Evolutionary conservation across 2,113 vertebrate species (phyloP), one percentile per base, ranked within the genome.

Genomic region (Oriolus oriolus): DNA sequence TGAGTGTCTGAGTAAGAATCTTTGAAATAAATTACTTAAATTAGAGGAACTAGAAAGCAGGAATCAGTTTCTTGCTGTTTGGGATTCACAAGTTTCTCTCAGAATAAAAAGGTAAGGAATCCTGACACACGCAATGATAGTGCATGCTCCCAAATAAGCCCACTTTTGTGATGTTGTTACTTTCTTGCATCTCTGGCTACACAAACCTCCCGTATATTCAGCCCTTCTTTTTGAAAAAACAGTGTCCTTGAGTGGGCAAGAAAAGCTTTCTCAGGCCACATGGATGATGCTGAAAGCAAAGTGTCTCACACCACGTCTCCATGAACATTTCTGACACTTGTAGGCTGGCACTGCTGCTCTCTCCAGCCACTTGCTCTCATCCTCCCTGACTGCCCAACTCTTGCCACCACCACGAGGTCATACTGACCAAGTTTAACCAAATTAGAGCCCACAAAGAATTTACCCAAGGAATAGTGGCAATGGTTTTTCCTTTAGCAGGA

Each of bases 311-410:
- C 6, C 13, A 19, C 44, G 52, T 7, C 18, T 42, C 53, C 17
- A 13, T 1, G 15, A 80, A 52, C 31, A 11, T n/a, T 82, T 83
- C 80, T 1, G 2, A 47, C 16, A 33, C 0, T 0, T 4, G 13
- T 10, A 54, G 14, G 56, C 65, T 75, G 65, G 13, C 42, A 52
- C 18, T 45, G 39, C 50, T 77, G 13, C 69, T 56, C 30, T 33
- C 49, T 71, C 27, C 59, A 49, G 37, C 21, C 50, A 24, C 37
- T 65, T 44, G 30, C 9, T 70, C 37, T 57, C 64, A 27, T 42
- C 23, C 30, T 15, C 27, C n/a, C 54, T 41, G 59, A 13, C 49
- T 35, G 31, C 13, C 17, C 50, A 57, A 28, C 50, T 35, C 24
- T 56, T 78, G 28, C 31, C 35, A 54, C 28, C 42, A 74, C 9